Percentiles rank a stretch among this genome's conserved stretches.
Evolutionary conservation across 2,113 vertebrate genomes (phyloP).

Genomic region (Pseudorhombus dupliciocellatus): DNA sequence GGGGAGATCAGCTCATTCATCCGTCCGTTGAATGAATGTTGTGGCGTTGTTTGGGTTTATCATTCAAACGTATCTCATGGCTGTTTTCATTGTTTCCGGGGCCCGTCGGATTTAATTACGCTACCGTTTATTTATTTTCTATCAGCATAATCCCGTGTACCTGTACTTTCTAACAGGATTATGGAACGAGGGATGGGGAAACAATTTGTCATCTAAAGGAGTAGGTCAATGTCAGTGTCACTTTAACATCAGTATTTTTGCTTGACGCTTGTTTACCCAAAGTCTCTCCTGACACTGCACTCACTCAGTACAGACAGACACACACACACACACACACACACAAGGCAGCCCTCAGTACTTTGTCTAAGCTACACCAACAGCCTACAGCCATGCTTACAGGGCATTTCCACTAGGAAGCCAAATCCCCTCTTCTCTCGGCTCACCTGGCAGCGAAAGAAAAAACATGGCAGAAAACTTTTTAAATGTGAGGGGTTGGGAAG

Average conservation of each 20-base stretch:
- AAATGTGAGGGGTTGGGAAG: conserved; percentile 58
- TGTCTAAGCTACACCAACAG: conserved; percentile 67
- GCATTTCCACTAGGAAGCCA: conserved; percentile 67
- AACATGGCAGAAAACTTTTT: conserved; percentile 63
- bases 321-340: conserved; percentile 22
- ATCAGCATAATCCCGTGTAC: conserved; percentile 46
- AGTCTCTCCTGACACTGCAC: conserved; percentile 53
- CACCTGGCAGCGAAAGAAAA: conserved; percentile 64
- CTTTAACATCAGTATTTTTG: conserved; percentile 61
- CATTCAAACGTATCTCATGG: conserved; percentile 14
- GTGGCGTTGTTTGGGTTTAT: background rate
- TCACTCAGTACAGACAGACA: conserved; percentile 3
- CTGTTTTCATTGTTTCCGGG: conserved; percentile 22
- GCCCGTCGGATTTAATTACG: conserved; percentile 46
- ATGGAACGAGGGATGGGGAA: conserved; percentile 46
- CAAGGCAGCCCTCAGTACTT: conserved; percentile 42
- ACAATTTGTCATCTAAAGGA: conserved; percentile 56
- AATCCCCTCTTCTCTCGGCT: conserved; percentile 67
- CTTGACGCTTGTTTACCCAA: conserved; percentile 61
- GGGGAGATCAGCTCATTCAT: background rate
- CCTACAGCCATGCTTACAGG: conserved; percentile 71
- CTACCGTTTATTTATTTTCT: conserved; percentile 35
- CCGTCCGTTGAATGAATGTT: background rate
- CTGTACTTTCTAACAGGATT: conserved; percentile 23
- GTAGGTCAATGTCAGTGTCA: conserved; percentile 57